Base-by-base conservation (phyloP, 2,797 vertebrate species). In the Tolypeutes matacus region DNA sequence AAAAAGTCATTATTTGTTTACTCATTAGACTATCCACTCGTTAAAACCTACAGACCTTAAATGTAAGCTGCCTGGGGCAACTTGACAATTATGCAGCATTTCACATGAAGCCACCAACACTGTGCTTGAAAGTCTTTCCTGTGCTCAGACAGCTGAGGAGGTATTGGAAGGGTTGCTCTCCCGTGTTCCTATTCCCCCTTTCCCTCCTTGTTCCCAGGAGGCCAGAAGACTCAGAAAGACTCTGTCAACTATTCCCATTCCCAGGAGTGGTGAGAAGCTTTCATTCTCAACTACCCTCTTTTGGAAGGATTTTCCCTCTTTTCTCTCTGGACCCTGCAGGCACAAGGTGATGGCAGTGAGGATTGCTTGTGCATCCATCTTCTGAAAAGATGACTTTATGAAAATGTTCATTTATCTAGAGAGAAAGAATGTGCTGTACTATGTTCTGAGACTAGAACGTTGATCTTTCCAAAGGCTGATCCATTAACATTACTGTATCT, bases 11-110 rank as follows among this genome's bases (percentile, higher is more conserved):
- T 36, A 8, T 49, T 69, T 81, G 25, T 60, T 86, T 70, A 42
- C 34, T 81, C 13, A 70, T 65, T 72, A 58, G 49, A 42, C 23
- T 29, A 42, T 31, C 34, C 62, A 64, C 34, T 76, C 73, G 10
- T 60, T 15, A 58, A 77, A 86, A 58, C 21, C 85, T 31, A 14
- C 5, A 51, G 25, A 2, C 6, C 36, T 95, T 34, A 76, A 81
- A 27, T 51, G 31, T 60, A 18, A 65, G 23, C 18, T 15, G 36
- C 49, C 17, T 23, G 10, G 0, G 42, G 12, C 23, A 11, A 51
- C 2, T 5, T 23, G 36, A 17, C 2, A 4, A 18, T 0, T 39
- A 31, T 6, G 15, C 7, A 11, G n/a, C 25, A 27, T 15, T 64
- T 67, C 14, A 4, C 5, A n/a, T 18, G 39, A 70, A 13, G 23